Evolutionary conservation across 2,888 invertebrate genomes (phyloP), one percentile per base, ranked within the genome.

Genomic region (Drosophila monieri): DNA sequence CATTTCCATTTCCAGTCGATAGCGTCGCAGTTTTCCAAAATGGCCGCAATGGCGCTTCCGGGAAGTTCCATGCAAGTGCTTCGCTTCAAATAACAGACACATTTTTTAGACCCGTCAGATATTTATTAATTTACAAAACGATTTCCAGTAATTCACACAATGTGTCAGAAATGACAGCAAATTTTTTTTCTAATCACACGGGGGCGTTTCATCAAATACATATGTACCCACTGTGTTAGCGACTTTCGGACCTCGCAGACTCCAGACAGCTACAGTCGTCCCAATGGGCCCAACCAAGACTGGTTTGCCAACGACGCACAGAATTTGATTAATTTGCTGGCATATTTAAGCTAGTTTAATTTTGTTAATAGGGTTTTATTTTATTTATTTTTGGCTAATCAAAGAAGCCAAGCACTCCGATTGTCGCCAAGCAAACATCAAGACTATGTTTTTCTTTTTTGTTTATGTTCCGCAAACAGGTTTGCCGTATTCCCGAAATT

Each of bases 31-130:
- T 62, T 71, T 70, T 62, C 59, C 80, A 72, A 72, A 60, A 64
- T 71, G 71, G 71, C 70, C 35, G 70, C 32, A 80, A 76, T 76
- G 83, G 73, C 78, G 67, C 78, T 80, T 80, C 80, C 84, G 84
- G 80, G 53, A 32, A n/a, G n/a, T n/a, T n/a, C n/a, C n/a, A 12
- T 32, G 32, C 10, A n/a, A 0, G 32, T n/a, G 12, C 6, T 12
- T 5, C 32, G 32, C 12, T 32, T 5, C 32, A 5, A 32, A 32
- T 12, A 10, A 4, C 12, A 14, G 14, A 25, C 25, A 6, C 4
- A 6, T 37, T 14, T 5, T 37, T 14, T 37, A 8, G 39, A 6
- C n/a, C 15, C 14, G 46, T 49, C 41, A 41, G 23, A 49, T 46
- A 51, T 37, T 25, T 60, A 74, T 62, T 62, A 62, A 62, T 62